Base-by-base conservation (phyloP, 2,888 invertebrate genomes). In the Periphyllus acericola region DNA sequence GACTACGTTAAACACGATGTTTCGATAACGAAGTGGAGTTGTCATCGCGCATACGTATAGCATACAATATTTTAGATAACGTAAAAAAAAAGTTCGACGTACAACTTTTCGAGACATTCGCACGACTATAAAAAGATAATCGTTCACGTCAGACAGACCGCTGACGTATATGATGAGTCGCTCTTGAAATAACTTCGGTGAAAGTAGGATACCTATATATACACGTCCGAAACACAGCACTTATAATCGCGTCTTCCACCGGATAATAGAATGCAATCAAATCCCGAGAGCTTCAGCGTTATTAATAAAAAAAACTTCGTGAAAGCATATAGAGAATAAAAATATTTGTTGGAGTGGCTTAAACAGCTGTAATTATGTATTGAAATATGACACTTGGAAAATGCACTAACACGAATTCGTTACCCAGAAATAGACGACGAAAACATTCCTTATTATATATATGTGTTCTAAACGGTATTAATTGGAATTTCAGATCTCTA, bases 141-240 rank as follows among this genome's bases (percentile, higher is more conserved):
- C 68, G 3, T 68, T 68, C 68, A 25, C 8, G 60, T 60, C 60
- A 60, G 60, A 25, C 68, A 11, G 29, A 25, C 68, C 29, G 68
- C 17, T 29, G 68, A 68, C 68, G 68, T 68, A 11, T 68, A 55
- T 19, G 55, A 78, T 25, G 55, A 29, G 21, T 21, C 8, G 17
- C 71, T 83, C 74, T 75, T 40, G 74, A 83, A 83, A 83, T 40
- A 60, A 75, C 55, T 74, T 29, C 29, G n/a, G 83, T 74, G 83
- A 83, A 83, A 83, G 83, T 83, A 40, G 34, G 36, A n/a, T 36
- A 29, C n/a, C 5, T 74, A 19, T 29, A 83, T 40, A 60, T 46
- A 46, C 14, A 46, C 14, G 46, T 46, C 46, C 36, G 29, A 34
- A 8, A 46, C 14, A 14, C 14, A 46, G 46, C 11, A 14, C 46